Evolutionary conservation across 1,140 invertebrate species (phyloP).

Genomic region (Brachionus sp.): DNA sequence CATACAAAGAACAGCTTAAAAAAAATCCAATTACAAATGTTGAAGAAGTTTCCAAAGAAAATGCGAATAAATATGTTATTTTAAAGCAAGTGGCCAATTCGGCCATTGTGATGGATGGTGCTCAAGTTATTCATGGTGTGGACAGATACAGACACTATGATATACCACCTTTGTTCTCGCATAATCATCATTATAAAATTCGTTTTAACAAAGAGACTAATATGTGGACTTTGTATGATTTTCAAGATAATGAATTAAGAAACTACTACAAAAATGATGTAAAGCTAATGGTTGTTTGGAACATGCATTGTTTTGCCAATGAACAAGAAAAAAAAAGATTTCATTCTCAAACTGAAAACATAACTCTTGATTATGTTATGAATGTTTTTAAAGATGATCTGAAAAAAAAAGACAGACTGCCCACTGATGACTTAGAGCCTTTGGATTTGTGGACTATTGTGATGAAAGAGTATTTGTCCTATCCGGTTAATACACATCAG

Average conservation of each 20-base stretch:
- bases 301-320: slow-evolving; percentile 35
- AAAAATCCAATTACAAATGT: background rate
- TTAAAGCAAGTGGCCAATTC: slow-evolving; percentile 19
- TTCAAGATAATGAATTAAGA: slow-evolving; percentile 4
- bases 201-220: background rate
- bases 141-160: slow-evolving; percentile 18
- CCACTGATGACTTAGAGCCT: background rate
- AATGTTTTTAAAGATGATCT: slow-evolving; percentile 33
- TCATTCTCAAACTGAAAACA: background rate
- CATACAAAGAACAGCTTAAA: background rate
- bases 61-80: slow-evolving; percentile 39
- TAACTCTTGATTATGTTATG: background rate
- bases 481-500: slow-evolving; percentile 31
- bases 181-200: slow-evolving; percentile 38
- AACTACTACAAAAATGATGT: slow-evolving; percentile 37
- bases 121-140: slow-evolving; percentile 33
- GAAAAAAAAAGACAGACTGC: background rate
- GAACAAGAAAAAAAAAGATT: slow-evolving; percentile 34
- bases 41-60: background rate
- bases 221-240: slow-evolving; percentile 32
- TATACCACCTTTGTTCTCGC: slow-evolving; percentile 27
- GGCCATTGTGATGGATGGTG: slow-evolving; percentile 13
- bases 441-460: slow-evolving; percentile 28
- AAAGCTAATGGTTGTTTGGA: slow-evolving; percentile 39
- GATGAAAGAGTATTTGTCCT: slow-evolving; percentile 33